These are phyloP conservation scores for Flabesymbios commensalis DNA, from an alignment of 2,888 invertebrate genomes.

Conservation along the genomic window DNA sequence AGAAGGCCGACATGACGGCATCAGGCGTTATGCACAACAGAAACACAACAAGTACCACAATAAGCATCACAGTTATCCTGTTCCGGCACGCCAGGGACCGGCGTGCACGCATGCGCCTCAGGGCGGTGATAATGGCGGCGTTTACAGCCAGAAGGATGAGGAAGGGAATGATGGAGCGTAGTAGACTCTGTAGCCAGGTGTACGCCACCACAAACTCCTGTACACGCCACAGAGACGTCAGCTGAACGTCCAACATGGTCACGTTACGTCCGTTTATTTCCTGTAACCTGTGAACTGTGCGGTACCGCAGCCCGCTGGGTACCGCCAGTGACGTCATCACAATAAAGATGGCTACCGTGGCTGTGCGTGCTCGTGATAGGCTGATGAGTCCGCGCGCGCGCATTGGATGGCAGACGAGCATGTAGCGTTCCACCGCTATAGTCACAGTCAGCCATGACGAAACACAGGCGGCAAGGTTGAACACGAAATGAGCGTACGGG, in stretches of 20 bases:
- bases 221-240: constrained; percentile 36
- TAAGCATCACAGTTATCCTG: constrained; percentile 58
- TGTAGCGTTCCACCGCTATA: constrained; percentile 53
- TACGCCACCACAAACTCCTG: constrained; percentile 28
- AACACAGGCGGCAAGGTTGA: constrained; percentile 50
- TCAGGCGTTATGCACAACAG: constrained; percentile 59
- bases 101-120: constrained; percentile 32
- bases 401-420: constrained; percentile 52
- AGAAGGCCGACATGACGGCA: constrained; percentile 58
- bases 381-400: constrained; percentile 18
- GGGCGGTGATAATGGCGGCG: constrained; percentile 38
- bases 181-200: constrained; percentile 36
- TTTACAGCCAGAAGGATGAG: constrained; percentile 37
- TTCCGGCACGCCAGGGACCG: constrained; percentile 51
- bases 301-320: constrained; percentile 36
- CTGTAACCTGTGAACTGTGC: constrained; percentile 16
- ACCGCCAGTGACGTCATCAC: constrained; percentile 22
- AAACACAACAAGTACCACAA: constrained; percentile 56
- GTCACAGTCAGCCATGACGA: constrained; percentile 55
- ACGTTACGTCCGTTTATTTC: constrained; percentile 20
- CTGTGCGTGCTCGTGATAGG: constrained; percentile 38
- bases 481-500: constrained; percentile 54
- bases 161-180: constrained; percentile 42
- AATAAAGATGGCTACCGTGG: constrained; percentile 29
- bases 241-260: constrained; percentile 23